Percentiles rank a stretch among this genome's conserved stretches.
Evolutionary conservation across 2,888 invertebrate genomes (phyloP).

Genomic region (Steinernema carpocapsae): DNA sequence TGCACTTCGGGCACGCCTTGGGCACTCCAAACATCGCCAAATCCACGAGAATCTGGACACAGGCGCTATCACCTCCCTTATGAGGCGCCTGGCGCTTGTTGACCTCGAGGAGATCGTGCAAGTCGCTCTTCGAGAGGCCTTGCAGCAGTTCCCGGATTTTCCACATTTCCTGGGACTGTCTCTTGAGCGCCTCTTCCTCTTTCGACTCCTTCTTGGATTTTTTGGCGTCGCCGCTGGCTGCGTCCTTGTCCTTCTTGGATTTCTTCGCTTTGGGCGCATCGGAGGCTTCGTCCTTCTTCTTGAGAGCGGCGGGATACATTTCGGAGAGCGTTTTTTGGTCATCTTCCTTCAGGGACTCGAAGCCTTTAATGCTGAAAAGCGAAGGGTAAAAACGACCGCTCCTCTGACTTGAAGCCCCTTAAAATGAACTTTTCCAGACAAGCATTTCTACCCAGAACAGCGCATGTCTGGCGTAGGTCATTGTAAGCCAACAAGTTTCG

Average conservation of each 20-base stretch:
- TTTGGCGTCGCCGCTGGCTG: not conserved
- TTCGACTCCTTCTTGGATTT: not conserved
- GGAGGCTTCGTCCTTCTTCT: too few species aligned
- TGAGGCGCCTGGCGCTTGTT: not conserved
- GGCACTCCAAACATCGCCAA: conserved; percentile 79
- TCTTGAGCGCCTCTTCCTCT: not conserved
- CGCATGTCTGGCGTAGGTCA: too few species aligned
- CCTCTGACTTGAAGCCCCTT: not conserved
- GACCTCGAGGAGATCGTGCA: conserved; percentile 11
- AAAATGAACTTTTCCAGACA: not conserved
- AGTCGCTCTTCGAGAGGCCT: not conserved
- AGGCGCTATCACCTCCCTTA: conserved; percentile 17
- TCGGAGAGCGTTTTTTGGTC: conserved; percentile 48
- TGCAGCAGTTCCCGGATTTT: not conserved
- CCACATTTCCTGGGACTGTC: conserved; percentile 18
- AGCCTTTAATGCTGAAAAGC: conserved; percentile 45
- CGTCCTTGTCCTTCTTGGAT: not conserved
- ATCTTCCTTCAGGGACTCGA: conserved; percentile 39
- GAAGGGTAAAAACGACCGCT: not conserved
- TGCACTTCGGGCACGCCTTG: conserved; percentile 80
- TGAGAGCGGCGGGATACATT: too few species aligned
- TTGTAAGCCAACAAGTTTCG: too few species aligned
- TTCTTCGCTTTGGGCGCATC: not conserved
- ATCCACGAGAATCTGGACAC: not conserved
- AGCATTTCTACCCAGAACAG: too few species aligned